Evolutionary conservation across 2,113 vertebrate species (phyloP).

Genomic region (Crotalus helleri): DNA sequence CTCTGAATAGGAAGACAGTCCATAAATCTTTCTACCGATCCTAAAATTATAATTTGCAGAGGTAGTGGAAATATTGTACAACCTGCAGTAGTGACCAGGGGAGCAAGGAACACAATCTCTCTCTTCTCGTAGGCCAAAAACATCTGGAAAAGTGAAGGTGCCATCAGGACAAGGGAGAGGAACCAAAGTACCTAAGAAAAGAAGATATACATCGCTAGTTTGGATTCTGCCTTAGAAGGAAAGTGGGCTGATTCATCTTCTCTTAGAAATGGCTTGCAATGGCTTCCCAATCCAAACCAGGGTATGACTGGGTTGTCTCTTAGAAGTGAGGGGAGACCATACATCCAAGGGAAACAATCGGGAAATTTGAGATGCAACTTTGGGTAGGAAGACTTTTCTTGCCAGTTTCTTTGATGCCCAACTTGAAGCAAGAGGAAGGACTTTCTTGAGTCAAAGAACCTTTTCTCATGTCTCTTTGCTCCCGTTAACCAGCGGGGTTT

Average conservation of each 20-base stretch:
- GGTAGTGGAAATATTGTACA: neutral
- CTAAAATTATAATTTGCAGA: neutral
- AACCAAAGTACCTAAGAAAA: slow-evolving; percentile 72
- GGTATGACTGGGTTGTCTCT: neutral
- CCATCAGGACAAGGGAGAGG: slow-evolving; percentile 82
- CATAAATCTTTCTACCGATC: neutral
- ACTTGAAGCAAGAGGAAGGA: neutral
- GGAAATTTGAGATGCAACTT: neutral
- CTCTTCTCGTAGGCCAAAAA: slow-evolving; percentile 74
- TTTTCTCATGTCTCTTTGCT: neutral
- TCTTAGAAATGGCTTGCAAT: neutral
- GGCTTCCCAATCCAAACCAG: neutral
- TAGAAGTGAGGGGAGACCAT: neutral
- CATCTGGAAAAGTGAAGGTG: slow-evolving; percentile 75
- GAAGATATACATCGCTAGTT: neutral
- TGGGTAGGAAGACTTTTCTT: neutral
- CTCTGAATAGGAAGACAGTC: neutral
- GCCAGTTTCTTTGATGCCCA: neutral
- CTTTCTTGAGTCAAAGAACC: neutral
- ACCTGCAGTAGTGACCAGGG: slow-evolving; percentile 87
- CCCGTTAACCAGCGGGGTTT: neutral
- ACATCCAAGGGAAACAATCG: neutral
- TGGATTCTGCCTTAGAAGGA: neutral
- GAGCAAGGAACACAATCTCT: slow-evolving; percentile 81
- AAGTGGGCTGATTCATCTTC: neutral